These are phyloP conservation scores for Chondrosia reniformis DNA, from an alignment of 37 sponge, comb jelly and placozoan genomes.

Conservation along the genomic window DNA sequence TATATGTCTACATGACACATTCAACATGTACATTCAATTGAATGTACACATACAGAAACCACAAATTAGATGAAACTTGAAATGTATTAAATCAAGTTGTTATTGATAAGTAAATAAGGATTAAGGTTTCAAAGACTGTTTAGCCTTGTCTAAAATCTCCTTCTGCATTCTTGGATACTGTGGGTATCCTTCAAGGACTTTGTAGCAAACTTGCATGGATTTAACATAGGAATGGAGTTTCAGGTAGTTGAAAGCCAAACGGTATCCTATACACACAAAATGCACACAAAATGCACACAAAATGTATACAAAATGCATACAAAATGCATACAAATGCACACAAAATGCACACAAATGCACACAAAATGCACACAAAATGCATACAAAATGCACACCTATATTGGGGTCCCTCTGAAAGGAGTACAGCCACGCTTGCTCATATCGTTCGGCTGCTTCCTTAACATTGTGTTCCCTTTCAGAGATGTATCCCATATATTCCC, in stretches of 20 bases:
- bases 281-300: not conserved
- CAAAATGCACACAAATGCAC: not conserved
- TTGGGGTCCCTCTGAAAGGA: constrained; percentile 68
- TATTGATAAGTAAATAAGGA: no score
- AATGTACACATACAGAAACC: not conserved
- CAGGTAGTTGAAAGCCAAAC: constrained; percentile 93
- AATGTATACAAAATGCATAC: not conserved
- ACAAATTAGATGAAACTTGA: not conserved
- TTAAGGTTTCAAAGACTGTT: constrained; percentile 40
- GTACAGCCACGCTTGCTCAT: constrained; percentile 93
- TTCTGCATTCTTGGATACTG: constrained; percentile 84
- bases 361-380: not conserved
- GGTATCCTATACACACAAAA: constrained; percentile 66
- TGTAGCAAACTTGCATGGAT: constrained; percentile 90
- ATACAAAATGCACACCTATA: constrained; percentile 58
- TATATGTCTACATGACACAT: not conserved
- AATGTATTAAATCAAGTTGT: not conserved
- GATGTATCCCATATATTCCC: constrained; percentile 94
- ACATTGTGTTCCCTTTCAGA: constrained; percentile 88
- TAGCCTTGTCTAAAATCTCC: constrained; percentile 96
- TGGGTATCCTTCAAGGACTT: constrained; percentile 83
- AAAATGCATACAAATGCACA: not conserved
- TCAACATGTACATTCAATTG: not conserved
- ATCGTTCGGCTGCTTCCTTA: constrained; percentile 86
- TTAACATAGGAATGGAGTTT: constrained; percentile 82